Base-by-base conservation (phyloP, 2,888 invertebrate genomes). In the Leptinotarsa tumamoca region DNA sequence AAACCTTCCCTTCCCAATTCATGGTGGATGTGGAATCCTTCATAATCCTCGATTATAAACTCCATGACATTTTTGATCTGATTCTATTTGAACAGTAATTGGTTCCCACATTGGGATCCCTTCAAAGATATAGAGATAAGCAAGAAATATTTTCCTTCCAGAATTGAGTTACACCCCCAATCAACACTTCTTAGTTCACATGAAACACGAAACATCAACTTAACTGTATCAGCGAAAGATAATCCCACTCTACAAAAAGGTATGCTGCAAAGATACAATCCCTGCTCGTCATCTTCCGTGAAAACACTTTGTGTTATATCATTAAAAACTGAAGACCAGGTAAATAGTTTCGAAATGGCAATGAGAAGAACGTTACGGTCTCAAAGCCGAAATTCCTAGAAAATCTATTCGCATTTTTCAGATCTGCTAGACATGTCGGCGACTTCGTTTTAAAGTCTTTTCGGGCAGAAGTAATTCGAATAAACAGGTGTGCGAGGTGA, bases 391-490 rank as follows among this genome's bases (percentile, higher is more conserved):
- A 72, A 83, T 86, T 86, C 85, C 81, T 79, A 83, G 85, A 86
- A 86, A 84, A 80, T 80, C 84, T 80, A 80, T 80, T 81, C 81
- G 84, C 81, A 84, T 85, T 83, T 83, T 81, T 84, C 82, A 82
- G 82, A 83, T 83, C 80, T 78, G 81, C 83, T 82, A 85, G 85
- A 85, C 85, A 82, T 79, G 81, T 71, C 83, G 85, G 84, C 85
- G 84, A 81, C 84, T 81, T 66, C 69, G 74, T 74, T 76, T 78
- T 23, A 68, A 69, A 72, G 70, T 75, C 69, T 72, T 67, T 72
- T 76, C 72, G 76, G 67, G 67, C 78, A 76, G 73, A 78, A 78
- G 75, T 78, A 78, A 78, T 76, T 70, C 78, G 76, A 72, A 76
- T 76, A 75, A 78, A 78, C 78, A 78, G 78, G 78, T 78, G 78